phyloP scores from a whole-genome alignment of 2,797 vertebrate species.

The Pithecia hirsuta region DNA sequence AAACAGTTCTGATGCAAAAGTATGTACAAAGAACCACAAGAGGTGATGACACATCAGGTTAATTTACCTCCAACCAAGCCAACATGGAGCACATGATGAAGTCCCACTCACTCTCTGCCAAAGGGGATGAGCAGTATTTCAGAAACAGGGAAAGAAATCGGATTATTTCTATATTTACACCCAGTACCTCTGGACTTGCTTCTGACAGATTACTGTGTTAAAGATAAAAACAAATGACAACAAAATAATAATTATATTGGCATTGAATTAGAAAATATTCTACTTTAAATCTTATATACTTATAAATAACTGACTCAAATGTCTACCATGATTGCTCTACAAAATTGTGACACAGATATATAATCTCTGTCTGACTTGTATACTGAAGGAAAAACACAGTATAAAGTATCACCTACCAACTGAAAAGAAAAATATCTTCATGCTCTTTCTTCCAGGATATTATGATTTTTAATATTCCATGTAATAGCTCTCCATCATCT shows the following conservation, averaged over 20 bases:
- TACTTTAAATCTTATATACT: not conserved
- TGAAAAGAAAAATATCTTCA: slow-evolving; percentile 95
- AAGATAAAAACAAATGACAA: slow-evolving; percentile 60
- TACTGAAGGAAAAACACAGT: not conserved
- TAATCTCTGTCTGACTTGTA: not conserved
- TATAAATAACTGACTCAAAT: not conserved
- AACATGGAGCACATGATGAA: slow-evolving; percentile 97
- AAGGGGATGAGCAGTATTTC: slow-evolving; percentile 83
- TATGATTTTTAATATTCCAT: slow-evolving; percentile 90
- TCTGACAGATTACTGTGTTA: slow-evolving; percentile 90
- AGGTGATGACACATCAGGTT: not conserved
- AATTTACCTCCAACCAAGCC: slow-evolving; percentile 95
- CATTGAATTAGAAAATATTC: not conserved
- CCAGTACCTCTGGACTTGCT: slow-evolving; percentile 87
- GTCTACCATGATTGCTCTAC: not conserved
- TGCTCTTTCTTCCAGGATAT: slow-evolving; percentile 93
- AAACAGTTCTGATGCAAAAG: not conserved
- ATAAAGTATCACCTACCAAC: slow-evolving; percentile 86
- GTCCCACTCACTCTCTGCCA: slow-evolving; percentile 93
- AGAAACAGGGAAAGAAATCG: slow-evolving; percentile 92
- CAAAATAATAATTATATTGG: not conserved
- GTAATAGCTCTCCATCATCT: slow-evolving; percentile 89
- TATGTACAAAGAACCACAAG: not conserved
- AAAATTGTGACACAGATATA: not conserved
- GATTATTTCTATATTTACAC: slow-evolving; percentile 94